Percentiles rank a stretch among this genome's conserved stretches.
Conservation (phyloP, 2,888 invertebrate genomes). For the Psococerastis gibbosa region DNA sequence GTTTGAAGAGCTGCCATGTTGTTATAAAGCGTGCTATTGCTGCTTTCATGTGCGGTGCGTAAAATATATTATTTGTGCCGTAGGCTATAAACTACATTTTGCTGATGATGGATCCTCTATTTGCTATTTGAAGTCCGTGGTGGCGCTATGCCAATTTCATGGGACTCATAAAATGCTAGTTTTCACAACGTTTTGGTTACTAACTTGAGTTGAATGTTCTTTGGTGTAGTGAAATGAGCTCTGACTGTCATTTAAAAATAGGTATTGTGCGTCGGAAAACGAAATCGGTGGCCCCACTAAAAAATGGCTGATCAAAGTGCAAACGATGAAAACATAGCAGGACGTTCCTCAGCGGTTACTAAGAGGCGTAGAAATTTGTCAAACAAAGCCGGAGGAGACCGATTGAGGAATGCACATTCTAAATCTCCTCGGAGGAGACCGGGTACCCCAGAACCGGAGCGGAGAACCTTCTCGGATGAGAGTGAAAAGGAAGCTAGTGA, state of each 20-base stretch:
- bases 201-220: background rate
- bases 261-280: background rate
- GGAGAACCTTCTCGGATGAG: background rate
- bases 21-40: too few relatives aligned
- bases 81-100: background rate
- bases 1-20: too few relatives aligned
- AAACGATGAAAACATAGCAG: constrained; percentile 30
- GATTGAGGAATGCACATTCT: constrained; percentile 10
- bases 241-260: background rate
- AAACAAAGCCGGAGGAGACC: constrained; percentile 16
- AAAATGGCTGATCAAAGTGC: too few relatives aligned
- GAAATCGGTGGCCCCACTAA: too few relatives aligned
- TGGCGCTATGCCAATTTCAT: constrained; percentile 5
- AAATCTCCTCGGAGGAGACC: constrained; percentile 13
- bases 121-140: background rate
- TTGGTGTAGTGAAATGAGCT: background rate
- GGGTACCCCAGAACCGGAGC: constrained; percentile 9
- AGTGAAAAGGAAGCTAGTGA: constrained; percentile 10
- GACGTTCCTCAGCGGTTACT: constrained; percentile 20
- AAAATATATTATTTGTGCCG: too few relatives aligned
- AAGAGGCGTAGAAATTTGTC: constrained; percentile 24
- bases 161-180: background rate
- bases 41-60: too few relatives aligned
- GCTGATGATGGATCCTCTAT: background rate
- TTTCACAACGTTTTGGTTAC: constrained; percentile 2